phyloP scores from a whole-genome alignment of 2,888 invertebrate species.

The Platypus cylindrus region DNA sequence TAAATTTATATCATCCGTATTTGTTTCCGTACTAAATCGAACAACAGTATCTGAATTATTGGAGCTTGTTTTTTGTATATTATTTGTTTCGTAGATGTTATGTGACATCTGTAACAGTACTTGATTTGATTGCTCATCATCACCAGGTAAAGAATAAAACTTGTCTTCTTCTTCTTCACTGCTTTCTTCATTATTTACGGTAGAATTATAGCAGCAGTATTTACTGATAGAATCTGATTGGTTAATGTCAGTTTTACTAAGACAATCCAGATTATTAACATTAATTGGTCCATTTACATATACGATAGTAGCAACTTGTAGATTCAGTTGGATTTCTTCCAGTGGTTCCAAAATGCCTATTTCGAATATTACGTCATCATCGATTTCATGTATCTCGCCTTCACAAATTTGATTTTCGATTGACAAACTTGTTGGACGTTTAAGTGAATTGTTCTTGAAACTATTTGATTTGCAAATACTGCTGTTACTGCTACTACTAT shows the following conservation, averaged over 20 bases:
- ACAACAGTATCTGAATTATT: too few species aligned
- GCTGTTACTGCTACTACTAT: constrained; percentile 8
- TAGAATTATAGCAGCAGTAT: too few species aligned
- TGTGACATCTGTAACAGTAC: too few species aligned
- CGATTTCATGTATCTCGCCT: constrained; percentile 27
- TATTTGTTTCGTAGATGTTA: too few species aligned
- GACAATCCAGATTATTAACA: constrained; percentile 3
- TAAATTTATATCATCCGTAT: too few species aligned
- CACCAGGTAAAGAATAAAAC: neutral
- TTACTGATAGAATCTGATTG: too few species aligned
- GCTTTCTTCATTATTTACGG: constrained; percentile 8
- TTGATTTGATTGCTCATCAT: too few species aligned
- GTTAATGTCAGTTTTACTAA: constrained; percentile 5
- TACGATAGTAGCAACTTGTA: constrained; percentile 27
- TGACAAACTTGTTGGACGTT: too few species aligned
- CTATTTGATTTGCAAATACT: constrained; percentile 21
- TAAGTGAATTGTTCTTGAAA: constrained; percentile 24
- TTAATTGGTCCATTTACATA: constrained; percentile 21
- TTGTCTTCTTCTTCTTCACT: constrained; percentile 4
- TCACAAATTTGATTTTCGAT: constrained; percentile 23
- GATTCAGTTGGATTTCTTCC: constrained; percentile 8
- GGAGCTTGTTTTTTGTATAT: constrained; percentile 1
- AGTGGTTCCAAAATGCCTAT: constrained; percentile 19
- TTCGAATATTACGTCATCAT: constrained; percentile 27
- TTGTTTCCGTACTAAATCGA: too few species aligned